Base-by-base conservation (phyloP, 2,888 invertebrate genomes). In the Orthosia gothica region DNA sequence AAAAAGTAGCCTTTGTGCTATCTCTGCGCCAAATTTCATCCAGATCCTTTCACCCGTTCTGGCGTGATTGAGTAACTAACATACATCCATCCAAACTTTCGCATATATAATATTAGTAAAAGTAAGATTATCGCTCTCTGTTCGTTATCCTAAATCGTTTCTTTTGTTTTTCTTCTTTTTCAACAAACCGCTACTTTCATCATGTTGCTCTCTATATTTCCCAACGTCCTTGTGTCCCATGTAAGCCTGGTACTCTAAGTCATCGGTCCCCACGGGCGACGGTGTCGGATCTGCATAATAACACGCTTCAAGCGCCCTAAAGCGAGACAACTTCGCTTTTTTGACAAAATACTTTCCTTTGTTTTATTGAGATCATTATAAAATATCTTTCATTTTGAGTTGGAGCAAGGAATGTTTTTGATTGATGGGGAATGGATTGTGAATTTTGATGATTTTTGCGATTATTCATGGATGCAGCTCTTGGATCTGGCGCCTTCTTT, bases 331-430 rank as follows among this genome's bases (percentile, higher is more conserved):
- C 75, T 78, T 20, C 52, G 50, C 70, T 76, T 86, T 85, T 87
- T 88, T 83, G 83, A 86, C 83, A 83, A 83, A 82, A 87, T 74
- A 81, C 82, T 84, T 72, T 80, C 73, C 71, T 76, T 75, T 75
- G 67, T 81, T 81, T 88, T 83, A 71, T 80, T 82, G 59, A 76
- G 49, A 71, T 75, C 68, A 52, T 80, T 71, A 58, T 32, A 63
- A 23, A 54, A 67, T 64, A 50, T 93, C 93, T 93, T 92, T 90
- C 91, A 92, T 65, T 81, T 92, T 64, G 32, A 13, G 1, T 55
- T 32, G 3, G n/a, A n/a, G 15, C 13, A 0, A 50, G 26, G 84
- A 82, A 82, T 83, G 84, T 69, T 23, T 75, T 58, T 74, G 67
- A 83, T 83, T 70, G 47, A 11, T 54, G 11, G 3, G 55, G 15